phyloP scores from a whole-genome alignment of 2,113 vertebrate species.

The Chaenocephalus aceratus region DNA sequence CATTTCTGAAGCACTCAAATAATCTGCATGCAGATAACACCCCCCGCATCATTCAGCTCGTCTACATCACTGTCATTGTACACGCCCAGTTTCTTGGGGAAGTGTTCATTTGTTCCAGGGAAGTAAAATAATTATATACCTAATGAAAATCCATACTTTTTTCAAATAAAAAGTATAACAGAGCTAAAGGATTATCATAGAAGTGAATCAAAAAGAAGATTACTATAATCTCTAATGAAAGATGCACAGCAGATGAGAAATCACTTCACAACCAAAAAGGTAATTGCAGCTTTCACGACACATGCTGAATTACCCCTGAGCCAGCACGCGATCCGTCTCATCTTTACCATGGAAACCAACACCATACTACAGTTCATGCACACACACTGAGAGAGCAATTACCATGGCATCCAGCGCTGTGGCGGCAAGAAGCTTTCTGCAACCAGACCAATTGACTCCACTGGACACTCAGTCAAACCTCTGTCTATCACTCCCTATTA shows the following conservation, averaged over 20 bases:
- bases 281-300: constrained; percentile 68
- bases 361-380: constrained; percentile 74
- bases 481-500: constrained; percentile 55
- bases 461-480: constrained; percentile 57
- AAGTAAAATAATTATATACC: constrained; percentile 35
- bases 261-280: constrained; percentile 56
- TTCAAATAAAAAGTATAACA: constrained; percentile 26
- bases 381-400: constrained; percentile 69
- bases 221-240: constrained; percentile 22
- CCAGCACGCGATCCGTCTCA: constrained; percentile 71
- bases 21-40: constrained; percentile 67
- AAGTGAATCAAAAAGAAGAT: constrained; percentile 18
- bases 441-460: constrained; percentile 68
- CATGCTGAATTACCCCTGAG: constrained; percentile 71
- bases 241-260: constrained; percentile 49
- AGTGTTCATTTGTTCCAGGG: constrained; percentile 35
- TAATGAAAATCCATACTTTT: not conserved
- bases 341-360: constrained; percentile 84
- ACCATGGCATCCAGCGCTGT: constrained; percentile 76
- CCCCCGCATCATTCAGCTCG: constrained; percentile 48
- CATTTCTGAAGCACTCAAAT: constrained; percentile 42
- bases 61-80: constrained; percentile 58
- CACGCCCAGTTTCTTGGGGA: constrained; percentile 73
- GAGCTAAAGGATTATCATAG: not conserved
- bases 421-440: constrained; percentile 66